Evolutionary conservation across 2,113 vertebrate genomes (phyloP).

Genomic region (Neopipo cinnamomea): DNA sequence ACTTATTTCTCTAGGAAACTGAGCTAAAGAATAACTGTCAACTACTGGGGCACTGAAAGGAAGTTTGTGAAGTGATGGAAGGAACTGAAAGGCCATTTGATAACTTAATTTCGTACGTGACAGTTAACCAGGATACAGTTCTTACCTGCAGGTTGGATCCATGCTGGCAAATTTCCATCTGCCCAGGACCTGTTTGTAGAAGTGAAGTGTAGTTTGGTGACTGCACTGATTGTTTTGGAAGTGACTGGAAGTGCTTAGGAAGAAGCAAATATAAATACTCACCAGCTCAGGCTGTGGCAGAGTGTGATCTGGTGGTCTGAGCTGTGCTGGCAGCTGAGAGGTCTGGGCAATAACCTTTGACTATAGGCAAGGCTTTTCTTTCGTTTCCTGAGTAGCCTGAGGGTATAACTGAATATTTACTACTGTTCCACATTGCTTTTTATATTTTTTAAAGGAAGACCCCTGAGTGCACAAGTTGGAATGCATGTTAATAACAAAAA

Average conservation of each 20-base stretch:
- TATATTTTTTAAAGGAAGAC: not conserved
- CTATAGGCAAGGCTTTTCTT: not conserved
- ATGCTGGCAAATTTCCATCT: not conserved
- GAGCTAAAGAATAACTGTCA: not conserved
- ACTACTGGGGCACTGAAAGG: not conserved
- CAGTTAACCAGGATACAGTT: not conserved
- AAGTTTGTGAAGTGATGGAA: not conserved
- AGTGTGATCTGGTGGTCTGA: not conserved
- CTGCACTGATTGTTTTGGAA: not conserved
- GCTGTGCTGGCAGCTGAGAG: not conserved
- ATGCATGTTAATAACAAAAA: not conserved
- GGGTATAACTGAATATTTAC: not conserved
- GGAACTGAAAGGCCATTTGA: not conserved
- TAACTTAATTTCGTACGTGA: not conserved
- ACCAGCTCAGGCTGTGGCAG: not conserved
- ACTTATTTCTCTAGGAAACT: not conserved
- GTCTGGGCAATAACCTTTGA: not conserved
- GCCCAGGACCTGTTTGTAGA: not conserved
- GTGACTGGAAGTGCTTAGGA: not conserved
- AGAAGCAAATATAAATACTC: not conserved
- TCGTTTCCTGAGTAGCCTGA: not conserved
- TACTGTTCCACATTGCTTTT: not conserved
- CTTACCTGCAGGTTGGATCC: not conserved
- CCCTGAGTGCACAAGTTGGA: not conserved
- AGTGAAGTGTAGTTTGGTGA: not conserved